Percentiles rank a stretch among this genome's conserved stretches.
These are phyloP conservation scores for Linyphia triangularis DNA, from an alignment of 2,888 invertebrate species.

Conservation along the genomic window DNA sequence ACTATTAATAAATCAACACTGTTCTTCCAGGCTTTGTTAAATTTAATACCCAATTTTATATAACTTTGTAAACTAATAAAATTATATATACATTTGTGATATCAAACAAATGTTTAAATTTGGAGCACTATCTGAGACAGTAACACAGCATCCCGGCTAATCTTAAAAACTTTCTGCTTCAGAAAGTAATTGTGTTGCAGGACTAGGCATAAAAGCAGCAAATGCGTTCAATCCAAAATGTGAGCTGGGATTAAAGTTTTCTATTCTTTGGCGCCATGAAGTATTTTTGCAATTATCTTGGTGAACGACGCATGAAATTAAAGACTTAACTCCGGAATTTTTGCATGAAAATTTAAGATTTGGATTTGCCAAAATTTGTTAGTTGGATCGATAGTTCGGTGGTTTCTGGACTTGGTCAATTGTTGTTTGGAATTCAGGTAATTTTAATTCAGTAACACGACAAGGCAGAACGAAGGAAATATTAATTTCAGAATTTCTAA, in stretches of 20 bases:
- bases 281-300: conserved; percentile 69
- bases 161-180: background rate
- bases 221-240: background rate
- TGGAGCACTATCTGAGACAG: too few species aligned
- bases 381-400: conserved; percentile 2
- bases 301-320: conserved; percentile 70
- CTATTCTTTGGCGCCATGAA: conserved; percentile 1
- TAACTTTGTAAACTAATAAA: too few species aligned
- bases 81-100: too few species aligned
- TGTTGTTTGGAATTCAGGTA: background rate
- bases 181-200: conserved; percentile 37
- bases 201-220: background rate
- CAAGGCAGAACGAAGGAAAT: too few species aligned
- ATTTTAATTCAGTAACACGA: too few species aligned
- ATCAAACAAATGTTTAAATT: too few species aligned
- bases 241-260: conserved; percentile 30
- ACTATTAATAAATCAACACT: too few species aligned
- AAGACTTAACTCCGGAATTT: conserved; percentile 63
- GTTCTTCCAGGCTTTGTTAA: too few species aligned
- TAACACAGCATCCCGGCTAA: too few species aligned
- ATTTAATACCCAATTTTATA: too few species aligned
- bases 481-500: too few species aligned
- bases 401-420: background rate
- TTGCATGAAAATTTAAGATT: conserved; percentile 27
- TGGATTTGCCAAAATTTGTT: conserved; percentile 30